Evolutionary conservation across 2,113 vertebrate genomes (phyloP).

Genomic region (Cercopithecus mona): DNA sequence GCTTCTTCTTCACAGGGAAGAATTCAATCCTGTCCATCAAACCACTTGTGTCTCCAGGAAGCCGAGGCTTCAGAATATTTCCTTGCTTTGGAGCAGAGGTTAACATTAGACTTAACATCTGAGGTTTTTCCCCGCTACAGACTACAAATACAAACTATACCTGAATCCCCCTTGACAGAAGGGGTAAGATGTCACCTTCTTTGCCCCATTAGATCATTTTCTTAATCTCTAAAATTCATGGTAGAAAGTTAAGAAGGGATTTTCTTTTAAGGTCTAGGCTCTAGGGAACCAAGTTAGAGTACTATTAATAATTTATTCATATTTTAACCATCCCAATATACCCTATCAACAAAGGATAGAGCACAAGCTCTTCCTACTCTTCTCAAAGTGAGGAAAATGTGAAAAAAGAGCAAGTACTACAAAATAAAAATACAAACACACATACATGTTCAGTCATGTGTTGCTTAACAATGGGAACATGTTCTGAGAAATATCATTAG

Average conservation of each 20-base stretch:
- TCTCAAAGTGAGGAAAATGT: background rate
- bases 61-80: background rate
- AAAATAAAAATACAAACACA: background rate
- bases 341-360: background rate
- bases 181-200: background rate
- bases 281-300: background rate
- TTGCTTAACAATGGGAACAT: background rate
- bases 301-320: background rate
- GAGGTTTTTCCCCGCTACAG: background rate
- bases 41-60: background rate
- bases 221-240: background rate
- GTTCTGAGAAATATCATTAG: background rate
- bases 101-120: background rate
- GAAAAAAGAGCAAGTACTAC: background rate
- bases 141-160: background rate
- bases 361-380: background rate
- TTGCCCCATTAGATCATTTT: background rate
- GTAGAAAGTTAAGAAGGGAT: background rate
- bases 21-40: slow-evolving; percentile 34
- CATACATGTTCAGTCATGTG: background rate
- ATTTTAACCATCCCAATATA: background rate
- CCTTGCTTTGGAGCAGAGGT: background rate
- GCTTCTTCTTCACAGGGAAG: slow-evolving; percentile 15
- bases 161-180: background rate
- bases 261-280: background rate